Evolutionary conservation across 2,888 invertebrate species (phyloP).

Genomic region (Cataglyphis altisquamis): DNA sequence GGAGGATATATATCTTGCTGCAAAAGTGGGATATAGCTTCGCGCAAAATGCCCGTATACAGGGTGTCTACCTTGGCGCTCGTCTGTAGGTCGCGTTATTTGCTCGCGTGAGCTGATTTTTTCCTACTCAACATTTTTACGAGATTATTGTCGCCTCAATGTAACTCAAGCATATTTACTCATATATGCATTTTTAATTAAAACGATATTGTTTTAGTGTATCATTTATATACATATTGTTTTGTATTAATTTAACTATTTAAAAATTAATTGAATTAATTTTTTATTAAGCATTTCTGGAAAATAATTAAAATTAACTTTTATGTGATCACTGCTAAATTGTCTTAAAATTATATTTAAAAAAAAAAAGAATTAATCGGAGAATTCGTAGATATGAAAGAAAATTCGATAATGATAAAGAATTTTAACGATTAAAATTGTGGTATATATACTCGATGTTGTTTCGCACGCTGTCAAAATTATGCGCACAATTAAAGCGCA

Average conservation of each 20-base stretch:
- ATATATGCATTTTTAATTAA: background rate
- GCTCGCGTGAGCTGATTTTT: background rate
- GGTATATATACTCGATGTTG: background rate
- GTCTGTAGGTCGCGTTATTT: background rate
- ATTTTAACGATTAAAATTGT: conserved; percentile 9
- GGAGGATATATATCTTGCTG: background rate
- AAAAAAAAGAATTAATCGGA: background rate
- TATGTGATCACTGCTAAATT: background rate
- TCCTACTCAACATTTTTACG: background rate
- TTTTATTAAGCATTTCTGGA: background rate
- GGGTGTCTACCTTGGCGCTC: background rate
- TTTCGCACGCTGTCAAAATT: background rate
- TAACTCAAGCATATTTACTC: background rate
- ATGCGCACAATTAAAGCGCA: background rate
- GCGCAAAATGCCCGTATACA: background rate
- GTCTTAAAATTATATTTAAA: background rate
- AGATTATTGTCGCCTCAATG: background rate
- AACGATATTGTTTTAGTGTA: background rate
- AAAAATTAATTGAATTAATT: background rate
- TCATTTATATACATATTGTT: background rate
- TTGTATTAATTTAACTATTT: background rate
- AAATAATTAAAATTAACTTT: background rate
- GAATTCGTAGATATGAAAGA: background rate
- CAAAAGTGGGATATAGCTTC: conserved; percentile 18
- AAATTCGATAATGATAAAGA: background rate